Percentiles rank a stretch among this genome's conserved stretches.
phyloP scores from a whole-genome alignment of 2,113 vertebrate genomes.

The Festucalex cinctus region DNA sequence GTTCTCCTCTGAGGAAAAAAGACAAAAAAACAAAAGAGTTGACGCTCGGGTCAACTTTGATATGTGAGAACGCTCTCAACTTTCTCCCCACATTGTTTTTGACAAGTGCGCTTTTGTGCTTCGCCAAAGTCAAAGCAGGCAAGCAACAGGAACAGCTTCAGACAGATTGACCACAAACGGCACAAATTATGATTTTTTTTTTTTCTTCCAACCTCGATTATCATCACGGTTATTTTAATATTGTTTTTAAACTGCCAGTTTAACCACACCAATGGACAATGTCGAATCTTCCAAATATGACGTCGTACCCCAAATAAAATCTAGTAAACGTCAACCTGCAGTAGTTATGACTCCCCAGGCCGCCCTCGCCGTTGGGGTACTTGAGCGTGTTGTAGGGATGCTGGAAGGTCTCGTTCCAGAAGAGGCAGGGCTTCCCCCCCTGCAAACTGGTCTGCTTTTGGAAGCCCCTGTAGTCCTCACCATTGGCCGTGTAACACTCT shows the following conservation, averaged over 20 bases:
- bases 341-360: constrained; percentile 90
- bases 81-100: background rate
- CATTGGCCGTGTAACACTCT: constrained; percentile 97
- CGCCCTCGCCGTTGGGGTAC: constrained; percentile 92
- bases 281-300: too few species aligned
- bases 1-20: background rate
- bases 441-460: constrained; percentile 89
- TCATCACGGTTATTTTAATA: too few species aligned
- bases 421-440: constrained; percentile 90
- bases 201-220: too few species aligned
- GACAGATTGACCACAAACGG: too few species aligned
- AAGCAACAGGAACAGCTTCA: too few species aligned
- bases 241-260: too few species aligned
- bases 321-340: constrained; percentile 78
- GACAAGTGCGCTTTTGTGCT: too few species aligned
- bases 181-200: too few species aligned
- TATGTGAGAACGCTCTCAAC: too few species aligned
- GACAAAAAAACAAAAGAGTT: background rate
- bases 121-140: too few species aligned
- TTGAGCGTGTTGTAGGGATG: constrained; percentile 95
- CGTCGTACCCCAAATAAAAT: too few species aligned
- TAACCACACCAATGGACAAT: too few species aligned
- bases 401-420: constrained; percentile 97
- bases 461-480: constrained; percentile 88
- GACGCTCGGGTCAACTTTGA: background rate